phyloP scores from a whole-genome alignment of 2,113 vertebrate genomes.

The Oryzias melastigma region DNA sequence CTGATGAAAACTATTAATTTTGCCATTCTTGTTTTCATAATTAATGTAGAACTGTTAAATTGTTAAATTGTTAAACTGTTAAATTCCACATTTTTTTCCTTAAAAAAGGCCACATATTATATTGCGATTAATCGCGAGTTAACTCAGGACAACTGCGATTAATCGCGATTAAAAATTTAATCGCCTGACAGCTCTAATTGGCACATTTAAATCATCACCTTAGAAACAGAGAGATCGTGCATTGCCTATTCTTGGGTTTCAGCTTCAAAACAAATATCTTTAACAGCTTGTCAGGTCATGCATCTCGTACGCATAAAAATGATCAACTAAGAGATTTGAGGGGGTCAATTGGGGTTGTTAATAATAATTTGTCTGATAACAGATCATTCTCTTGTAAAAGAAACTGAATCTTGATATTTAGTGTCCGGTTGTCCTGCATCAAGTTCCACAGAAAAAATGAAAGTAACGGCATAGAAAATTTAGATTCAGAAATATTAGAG shows the following conservation, averaged over 20 bases:
- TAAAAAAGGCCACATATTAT: too few species aligned
- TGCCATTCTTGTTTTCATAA: too few species aligned
- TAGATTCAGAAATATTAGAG: not conserved
- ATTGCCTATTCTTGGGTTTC: constrained; percentile 12
- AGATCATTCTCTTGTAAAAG: too few species aligned
- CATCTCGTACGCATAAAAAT: constrained; percentile 6
- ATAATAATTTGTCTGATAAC: not conserved
- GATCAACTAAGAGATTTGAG: not conserved
- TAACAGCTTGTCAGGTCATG: constrained; percentile 1
- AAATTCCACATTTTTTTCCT: too few species aligned
- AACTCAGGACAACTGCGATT: too few species aligned
- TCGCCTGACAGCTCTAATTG: too few species aligned
- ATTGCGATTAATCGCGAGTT: too few species aligned
- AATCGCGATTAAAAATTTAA: too few species aligned
- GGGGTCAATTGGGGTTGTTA: not conserved
- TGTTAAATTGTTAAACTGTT: too few species aligned
- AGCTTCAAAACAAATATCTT: constrained; percentile 14
- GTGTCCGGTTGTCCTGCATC: not conserved
- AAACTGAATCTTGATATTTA: not conserved
- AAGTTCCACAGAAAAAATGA: not conserved
- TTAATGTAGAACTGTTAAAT: too few species aligned
- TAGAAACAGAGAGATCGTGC: constrained; percentile 14
- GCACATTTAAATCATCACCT: constrained; percentile 20
- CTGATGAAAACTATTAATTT: too few species aligned
- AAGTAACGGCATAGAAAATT: not conserved